These are phyloP conservation scores for Parauchenoglanis ngamensis DNA, from an alignment of 2,797 vertebrate species.

Conservation along the genomic window DNA sequence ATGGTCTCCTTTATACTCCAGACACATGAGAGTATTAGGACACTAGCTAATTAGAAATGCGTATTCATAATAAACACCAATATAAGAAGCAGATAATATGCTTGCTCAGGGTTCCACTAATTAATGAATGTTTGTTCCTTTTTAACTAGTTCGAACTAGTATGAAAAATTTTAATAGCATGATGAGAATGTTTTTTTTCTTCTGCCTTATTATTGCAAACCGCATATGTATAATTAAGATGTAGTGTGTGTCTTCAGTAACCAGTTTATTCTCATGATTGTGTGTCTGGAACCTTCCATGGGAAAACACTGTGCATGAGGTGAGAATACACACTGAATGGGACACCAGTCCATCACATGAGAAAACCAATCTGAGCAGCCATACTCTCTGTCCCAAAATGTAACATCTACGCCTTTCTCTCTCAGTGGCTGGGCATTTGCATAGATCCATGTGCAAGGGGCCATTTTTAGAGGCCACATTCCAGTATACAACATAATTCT, in stretches of 20 bases:
- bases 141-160: conserved; percentile 22
- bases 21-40: background rate
- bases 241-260: background rate
- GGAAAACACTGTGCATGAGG: background rate
- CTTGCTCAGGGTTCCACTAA: conserved; percentile 49
- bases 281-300: background rate
- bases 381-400: background rate
- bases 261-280: background rate
- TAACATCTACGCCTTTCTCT: background rate
- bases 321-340: background rate
- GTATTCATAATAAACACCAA: background rate
- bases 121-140: conserved; percentile 63
- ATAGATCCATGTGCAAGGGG: conserved; percentile 10
- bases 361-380: background rate
- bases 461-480: conserved; percentile 21
- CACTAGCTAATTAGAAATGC: background rate
- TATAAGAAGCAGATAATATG: background rate
- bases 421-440: too few species aligned
- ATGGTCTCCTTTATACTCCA: background rate
- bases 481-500: conserved; percentile 59
- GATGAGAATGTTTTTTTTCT: background rate
- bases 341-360: background rate
- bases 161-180: background rate
- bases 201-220: background rate
- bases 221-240: background rate